Percentiles rank a stretch among this genome's conserved stretches.
phyloP scores from a whole-genome alignment of 2,888 invertebrate species.

The Melinopterus prodromus region DNA sequence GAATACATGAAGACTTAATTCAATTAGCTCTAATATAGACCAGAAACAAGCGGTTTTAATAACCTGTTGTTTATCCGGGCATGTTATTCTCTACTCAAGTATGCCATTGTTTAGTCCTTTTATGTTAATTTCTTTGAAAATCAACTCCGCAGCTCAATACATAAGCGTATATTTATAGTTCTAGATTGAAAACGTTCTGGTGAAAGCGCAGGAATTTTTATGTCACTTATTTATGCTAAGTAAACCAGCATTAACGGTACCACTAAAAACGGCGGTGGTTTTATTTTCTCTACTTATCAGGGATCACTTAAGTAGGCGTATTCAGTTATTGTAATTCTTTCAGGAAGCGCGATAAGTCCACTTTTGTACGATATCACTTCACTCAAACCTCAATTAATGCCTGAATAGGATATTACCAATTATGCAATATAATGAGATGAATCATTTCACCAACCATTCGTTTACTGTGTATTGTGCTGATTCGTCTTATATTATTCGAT shows the following conservation, averaged over 20 bases:
- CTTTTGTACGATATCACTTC: neutral
- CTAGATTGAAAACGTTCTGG: neutral
- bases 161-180: neutral
- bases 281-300: neutral
- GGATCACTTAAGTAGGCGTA: neutral
- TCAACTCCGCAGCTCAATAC: neutral
- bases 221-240: neutral
- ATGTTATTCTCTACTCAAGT: neutral
- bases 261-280: neutral
- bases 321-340: neutral
- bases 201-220: neutral
- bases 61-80: neutral
- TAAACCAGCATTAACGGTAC: neutral
- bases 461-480: neutral
- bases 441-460: neutral
- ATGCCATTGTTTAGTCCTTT: neutral
- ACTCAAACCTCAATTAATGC: neutral
- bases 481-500: neutral
- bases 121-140: slow-evolving; percentile 4
- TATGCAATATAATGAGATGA: neutral
- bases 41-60: neutral
- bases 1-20: neutral
- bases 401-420: slow-evolving; percentile 4
- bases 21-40: neutral
- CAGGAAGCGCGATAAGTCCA: neutral